phyloP scores from a whole-genome alignment of 2,888 invertebrate species.

The Pegoplata infirma region DNA sequence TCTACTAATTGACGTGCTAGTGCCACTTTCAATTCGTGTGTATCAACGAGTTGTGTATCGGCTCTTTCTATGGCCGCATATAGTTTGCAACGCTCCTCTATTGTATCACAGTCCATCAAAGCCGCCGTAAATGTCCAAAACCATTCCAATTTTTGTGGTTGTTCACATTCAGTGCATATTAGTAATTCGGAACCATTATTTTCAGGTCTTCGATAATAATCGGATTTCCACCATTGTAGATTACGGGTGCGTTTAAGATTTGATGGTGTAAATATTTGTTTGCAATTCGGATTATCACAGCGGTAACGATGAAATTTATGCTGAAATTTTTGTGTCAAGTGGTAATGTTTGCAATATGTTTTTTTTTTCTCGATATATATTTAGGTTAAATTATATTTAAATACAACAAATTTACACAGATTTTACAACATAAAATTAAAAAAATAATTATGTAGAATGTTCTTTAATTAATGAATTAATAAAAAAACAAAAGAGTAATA shows the following conservation, averaged over 20 bases:
- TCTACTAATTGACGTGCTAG: slow-evolving; percentile 68
- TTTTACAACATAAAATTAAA: slow-evolving; percentile 17
- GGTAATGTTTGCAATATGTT: slow-evolving; percentile 60
- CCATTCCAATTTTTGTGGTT: slow-evolving; percentile 69
- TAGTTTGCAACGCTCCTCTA: slow-evolving; percentile 69
- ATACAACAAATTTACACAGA: background rate
- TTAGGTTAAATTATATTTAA: background rate
- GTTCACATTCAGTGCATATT: slow-evolving; percentile 66
- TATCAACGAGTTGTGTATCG: slow-evolving; percentile 66
- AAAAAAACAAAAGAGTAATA: slow-evolving; percentile 2
- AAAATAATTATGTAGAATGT: too few species aligned
- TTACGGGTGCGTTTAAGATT: slow-evolving; percentile 67
- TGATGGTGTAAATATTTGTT: slow-evolving; percentile 68
- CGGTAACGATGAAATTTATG: slow-evolving; percentile 71
- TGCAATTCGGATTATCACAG: slow-evolving; percentile 71
- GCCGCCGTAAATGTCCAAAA: slow-evolving; percentile 69
- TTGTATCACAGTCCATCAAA: slow-evolving; percentile 67
- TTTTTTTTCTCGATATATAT: slow-evolving; percentile 22
- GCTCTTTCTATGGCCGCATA: slow-evolving; percentile 69
- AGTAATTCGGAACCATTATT: slow-evolving; percentile 67
- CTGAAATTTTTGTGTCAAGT: slow-evolving; percentile 64
- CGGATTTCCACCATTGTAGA: slow-evolving; percentile 69
- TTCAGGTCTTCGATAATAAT: slow-evolving; percentile 65
- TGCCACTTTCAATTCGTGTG: slow-evolving; percentile 68
- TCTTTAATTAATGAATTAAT: background rate